phyloP scores from a whole-genome alignment of 2,797 vertebrate genomes.

The Eulemur rubriventer region DNA sequence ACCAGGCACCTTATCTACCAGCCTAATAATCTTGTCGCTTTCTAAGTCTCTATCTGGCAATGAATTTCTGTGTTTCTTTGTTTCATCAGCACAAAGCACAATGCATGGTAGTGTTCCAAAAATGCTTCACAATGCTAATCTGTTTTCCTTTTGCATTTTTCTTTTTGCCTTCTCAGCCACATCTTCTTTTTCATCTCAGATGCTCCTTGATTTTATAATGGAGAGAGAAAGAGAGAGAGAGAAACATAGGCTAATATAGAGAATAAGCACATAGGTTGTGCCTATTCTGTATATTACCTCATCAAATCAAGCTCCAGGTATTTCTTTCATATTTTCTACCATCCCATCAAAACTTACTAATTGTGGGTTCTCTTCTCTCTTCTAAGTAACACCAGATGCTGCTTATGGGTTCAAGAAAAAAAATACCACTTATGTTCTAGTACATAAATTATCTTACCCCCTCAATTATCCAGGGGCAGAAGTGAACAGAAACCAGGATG shows the following conservation, averaged over 20 bases:
- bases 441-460: background rate
- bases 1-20: background rate
- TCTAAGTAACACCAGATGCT: background rate
- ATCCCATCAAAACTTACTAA: background rate
- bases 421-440: background rate
- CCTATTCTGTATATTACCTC: background rate
- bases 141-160: background rate
- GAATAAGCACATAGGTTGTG: background rate
- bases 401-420: background rate
- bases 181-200: background rate
- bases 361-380: background rate
- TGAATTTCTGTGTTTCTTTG: background rate
- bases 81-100: slow-evolving; percentile 35
- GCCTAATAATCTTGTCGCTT: background rate
- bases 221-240: background rate
- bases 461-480: slow-evolving; percentile 20
- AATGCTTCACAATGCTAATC: background rate
- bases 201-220: background rate
- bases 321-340: background rate
- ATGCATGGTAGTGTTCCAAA: background rate
- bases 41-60: background rate
- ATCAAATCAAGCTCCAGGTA: background rate
- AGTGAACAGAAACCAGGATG: background rate
- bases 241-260: no score
- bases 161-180: background rate